These are phyloP conservation scores for Dromas ardeola DNA, from an alignment of 2,113 vertebrate genomes.

Conservation along the genomic window DNA sequence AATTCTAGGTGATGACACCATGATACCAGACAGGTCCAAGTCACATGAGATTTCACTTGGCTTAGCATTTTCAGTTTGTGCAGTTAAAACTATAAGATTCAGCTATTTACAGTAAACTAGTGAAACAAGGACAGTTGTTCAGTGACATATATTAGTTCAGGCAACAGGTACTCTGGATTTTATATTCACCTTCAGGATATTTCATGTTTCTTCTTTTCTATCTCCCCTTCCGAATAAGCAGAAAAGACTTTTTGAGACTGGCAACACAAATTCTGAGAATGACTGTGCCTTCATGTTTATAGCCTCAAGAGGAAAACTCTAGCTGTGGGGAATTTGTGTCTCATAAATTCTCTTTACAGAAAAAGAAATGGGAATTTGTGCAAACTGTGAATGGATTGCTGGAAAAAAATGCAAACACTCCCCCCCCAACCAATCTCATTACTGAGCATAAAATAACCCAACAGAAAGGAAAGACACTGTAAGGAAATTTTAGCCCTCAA, in stretches of 20 bases:
- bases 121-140: neutral
- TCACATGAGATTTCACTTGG: neutral
- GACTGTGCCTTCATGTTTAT: neutral
- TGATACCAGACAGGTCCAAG: neutral
- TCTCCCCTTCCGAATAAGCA: neutral
- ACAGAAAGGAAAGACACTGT: neutral
- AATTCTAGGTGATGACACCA: neutral
- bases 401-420: neutral
- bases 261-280: neutral
- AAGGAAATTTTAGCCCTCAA: neutral
- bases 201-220: neutral
- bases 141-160: neutral
- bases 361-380: neutral
- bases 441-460: neutral
- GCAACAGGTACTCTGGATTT: neutral
- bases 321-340: neutral
- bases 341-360: neutral
- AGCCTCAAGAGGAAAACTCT: neutral
- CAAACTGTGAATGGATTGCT: neutral
- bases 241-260: neutral
- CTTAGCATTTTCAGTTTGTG: neutral
- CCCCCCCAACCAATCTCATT: neutral
- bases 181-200: neutral
- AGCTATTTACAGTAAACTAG: neutral
- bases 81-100: neutral